Evolutionary conservation across 2,113 vertebrate species (phyloP).

Genomic region (Struthidea cinerea): DNA sequence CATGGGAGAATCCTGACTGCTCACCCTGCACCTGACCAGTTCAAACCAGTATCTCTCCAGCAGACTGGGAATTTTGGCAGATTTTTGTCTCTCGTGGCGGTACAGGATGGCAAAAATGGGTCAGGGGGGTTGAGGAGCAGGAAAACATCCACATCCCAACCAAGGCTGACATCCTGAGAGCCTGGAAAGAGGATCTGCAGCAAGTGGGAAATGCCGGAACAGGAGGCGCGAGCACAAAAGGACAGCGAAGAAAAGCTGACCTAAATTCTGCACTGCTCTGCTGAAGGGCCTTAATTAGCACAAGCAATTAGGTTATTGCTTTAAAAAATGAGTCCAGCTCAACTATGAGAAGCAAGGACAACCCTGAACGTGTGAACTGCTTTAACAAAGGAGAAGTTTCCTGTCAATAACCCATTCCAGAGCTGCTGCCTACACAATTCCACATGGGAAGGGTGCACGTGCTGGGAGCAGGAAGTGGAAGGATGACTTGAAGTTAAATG

Average conservation of each 20-base stretch:
- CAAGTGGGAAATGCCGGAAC: neutral
- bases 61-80: neutral
- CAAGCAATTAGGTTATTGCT: conserved; percentile 50
- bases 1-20: neutral
- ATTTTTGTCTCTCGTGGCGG: neutral
- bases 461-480: neutral
- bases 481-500: neutral
- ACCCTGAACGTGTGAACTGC: neutral
- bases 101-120: neutral
- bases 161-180: neutral
- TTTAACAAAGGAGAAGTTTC: neutral
- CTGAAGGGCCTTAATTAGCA: conserved; percentile 39
- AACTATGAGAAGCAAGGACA: conserved; percentile 32
- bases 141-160: neutral
- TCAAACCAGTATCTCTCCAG: neutral
- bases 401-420: neutral
- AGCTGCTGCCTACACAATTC: neutral
- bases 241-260: conserved; percentile 49
- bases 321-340: conserved; percentile 22
- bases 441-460: rapidly evolving
- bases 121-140: neutral
- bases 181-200: conserved; percentile 9
- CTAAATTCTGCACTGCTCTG: conserved; percentile 35
- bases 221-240: conserved; percentile 12
- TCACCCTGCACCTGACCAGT: neutral